Conservation (phyloP, 1,140 invertebrate species). For the Tetragonula clypearis region DNA sequence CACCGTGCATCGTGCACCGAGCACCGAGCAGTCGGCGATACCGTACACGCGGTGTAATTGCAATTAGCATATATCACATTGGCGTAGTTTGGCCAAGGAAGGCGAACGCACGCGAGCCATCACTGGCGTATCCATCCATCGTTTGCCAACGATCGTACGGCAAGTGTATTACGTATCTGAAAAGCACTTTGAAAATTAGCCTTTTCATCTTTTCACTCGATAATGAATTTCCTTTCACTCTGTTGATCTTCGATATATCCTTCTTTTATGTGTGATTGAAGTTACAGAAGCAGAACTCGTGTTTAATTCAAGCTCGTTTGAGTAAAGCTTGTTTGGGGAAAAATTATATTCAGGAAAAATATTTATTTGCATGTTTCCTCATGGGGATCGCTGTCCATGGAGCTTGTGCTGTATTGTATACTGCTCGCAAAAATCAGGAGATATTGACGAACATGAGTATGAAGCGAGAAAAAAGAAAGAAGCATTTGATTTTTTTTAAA, state of each 20-base stretch:
- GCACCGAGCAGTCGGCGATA: constrained; percentile 64
- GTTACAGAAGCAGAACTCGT: neutral
- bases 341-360: neutral
- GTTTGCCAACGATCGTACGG: neutral
- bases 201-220: neutral
- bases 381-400: no score
- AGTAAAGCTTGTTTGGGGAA: neutral
- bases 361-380: no score
- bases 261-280: neutral
- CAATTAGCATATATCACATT: constrained; percentile 80
- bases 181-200: neutral
- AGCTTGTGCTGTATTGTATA: no score
- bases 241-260: neutral
- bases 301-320: neutral
- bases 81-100: constrained; percentile 59
- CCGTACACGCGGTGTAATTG: constrained; percentile 79
- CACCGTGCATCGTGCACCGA: constrained; percentile 37
- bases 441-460: no score
- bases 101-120: constrained; percentile 67
- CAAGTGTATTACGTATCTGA: neutral
- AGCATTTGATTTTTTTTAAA: no score
- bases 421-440: no score
- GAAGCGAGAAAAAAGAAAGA: no score
- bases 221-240: neutral
- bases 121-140: constrained; percentile 52